These are phyloP conservation scores for Microcaecilia unicolor DNA, from an alignment of 2,797 vertebrate species.

Conservation along the genomic window DNA sequence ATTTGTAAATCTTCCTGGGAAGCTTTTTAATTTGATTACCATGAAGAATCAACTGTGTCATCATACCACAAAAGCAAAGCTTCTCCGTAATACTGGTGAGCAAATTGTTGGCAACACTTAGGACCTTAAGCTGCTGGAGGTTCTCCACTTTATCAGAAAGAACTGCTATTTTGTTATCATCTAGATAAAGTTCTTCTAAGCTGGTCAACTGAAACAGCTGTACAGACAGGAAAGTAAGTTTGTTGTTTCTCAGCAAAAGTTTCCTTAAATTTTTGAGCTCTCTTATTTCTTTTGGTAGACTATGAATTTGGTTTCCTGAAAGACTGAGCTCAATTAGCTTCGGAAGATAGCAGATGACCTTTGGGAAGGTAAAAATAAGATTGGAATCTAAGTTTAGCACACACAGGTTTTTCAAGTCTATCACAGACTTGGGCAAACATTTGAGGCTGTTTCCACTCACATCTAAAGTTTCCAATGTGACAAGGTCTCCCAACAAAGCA, in stretches of 20 bases:
- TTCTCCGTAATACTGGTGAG: conserved; percentile 31
- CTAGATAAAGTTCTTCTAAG: conserved; percentile 33
- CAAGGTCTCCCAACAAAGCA: conserved; percentile 23
- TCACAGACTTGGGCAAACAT: conserved; percentile 15
- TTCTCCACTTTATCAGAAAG: conserved; percentile 42
- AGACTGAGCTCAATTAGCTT: conserved; percentile 31
- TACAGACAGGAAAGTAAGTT: conserved; percentile 38
- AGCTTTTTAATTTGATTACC: conserved; percentile 36
- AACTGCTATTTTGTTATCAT: conserved; percentile 36
- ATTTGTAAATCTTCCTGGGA: conserved; percentile 28
- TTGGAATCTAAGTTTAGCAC: conserved; percentile 27
- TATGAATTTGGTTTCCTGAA: conserved; percentile 36
- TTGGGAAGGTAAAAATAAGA: conserved; percentile 36
- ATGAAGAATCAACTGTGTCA: conserved; percentile 29
- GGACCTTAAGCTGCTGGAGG: conserved; percentile 30
- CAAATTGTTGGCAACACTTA: conserved; percentile 42
- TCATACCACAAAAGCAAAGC: conserved; percentile 25
- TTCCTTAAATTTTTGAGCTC: conserved; percentile 23
- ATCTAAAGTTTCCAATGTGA: conserved; percentile 34
- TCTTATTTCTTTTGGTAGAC: conserved; percentile 42
- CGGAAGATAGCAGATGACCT: conserved; percentile 32
- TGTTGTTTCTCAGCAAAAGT: conserved; percentile 39
- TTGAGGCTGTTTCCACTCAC: conserved; percentile 33
- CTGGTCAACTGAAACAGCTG: conserved; percentile 36
- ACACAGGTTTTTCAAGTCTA: conserved; percentile 27